Percentiles rank a stretch among this genome's conserved stretches.
phyloP scores from a whole-genome alignment of 2,797 vertebrate species.

The Danio jaintianensis region DNA sequence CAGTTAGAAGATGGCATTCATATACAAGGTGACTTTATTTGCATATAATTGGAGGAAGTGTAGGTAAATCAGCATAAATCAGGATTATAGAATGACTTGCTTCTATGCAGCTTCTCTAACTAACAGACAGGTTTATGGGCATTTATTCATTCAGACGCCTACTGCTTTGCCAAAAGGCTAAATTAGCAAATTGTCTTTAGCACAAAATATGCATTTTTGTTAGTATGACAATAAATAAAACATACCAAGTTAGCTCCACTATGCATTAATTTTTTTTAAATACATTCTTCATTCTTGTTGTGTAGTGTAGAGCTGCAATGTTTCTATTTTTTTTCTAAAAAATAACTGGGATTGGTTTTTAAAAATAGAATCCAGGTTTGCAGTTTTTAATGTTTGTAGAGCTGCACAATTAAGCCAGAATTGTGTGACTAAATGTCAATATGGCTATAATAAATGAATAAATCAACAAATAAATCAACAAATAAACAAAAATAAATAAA shows the following conservation, averaged over 20 bases:
- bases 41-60: conserved; percentile 3
- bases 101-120: not conserved
- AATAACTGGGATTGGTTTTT: not conserved
- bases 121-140: not conserved
- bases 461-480: no score
- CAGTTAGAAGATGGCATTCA: not conserved
- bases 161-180: not conserved
- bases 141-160: not conserved
- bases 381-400: no score
- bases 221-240: no score
- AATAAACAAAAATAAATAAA: no score
- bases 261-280: no score
- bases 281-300: no score
- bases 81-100: not conserved
- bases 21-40: not conserved
- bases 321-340: not conserved
- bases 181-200: no score
- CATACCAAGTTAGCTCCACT: no score
- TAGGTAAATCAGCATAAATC: not conserved
- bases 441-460: not conserved
- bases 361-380: no score
- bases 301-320: no score
- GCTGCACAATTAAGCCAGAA: not conserved
- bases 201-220: no score
- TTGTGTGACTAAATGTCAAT: not conserved